phyloP scores from a whole-genome alignment of 2,113 vertebrate species.

The Agelaius phoeniceus region DNA sequence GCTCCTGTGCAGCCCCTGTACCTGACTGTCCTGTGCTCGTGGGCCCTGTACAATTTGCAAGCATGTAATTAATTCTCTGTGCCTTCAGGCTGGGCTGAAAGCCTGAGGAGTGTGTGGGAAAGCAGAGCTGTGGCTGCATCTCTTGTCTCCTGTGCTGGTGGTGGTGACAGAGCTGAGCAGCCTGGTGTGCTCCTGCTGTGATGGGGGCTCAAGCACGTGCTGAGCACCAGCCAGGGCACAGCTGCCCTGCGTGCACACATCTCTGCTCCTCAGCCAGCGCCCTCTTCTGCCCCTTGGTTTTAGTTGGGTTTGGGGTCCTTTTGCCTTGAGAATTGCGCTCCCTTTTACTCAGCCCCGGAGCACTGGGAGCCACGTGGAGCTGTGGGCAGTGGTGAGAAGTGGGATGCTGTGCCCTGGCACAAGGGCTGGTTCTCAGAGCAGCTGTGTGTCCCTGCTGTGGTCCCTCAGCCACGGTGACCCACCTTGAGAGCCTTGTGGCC shows the following conservation, averaged over 20 bases:
- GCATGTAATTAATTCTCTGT: not conserved
- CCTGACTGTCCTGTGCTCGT: too few species aligned
- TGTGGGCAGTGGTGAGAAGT: not conserved
- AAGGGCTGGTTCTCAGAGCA: not conserved
- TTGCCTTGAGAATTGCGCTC: not conserved
- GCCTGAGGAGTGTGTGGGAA: too few species aligned
- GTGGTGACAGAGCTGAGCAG: not conserved
- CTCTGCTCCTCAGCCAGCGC: not conserved
- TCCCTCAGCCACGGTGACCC: not conserved
- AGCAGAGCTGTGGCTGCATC: not conserved
- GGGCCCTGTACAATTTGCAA: not conserved
- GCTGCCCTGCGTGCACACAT: accelerated
- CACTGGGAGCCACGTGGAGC: accelerated
- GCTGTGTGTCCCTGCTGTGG: not conserved
- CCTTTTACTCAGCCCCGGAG: not conserved
- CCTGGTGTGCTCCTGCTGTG: not conserved
- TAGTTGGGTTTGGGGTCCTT: not conserved
- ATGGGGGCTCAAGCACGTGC: too few species aligned
- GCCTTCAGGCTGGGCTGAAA: not conserved
- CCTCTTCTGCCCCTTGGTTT: not conserved
- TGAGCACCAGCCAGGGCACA: not conserved
- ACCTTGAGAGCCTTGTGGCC: not conserved
- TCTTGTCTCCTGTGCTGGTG: not conserved
- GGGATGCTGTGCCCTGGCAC: not conserved
- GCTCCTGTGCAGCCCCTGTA: not conserved